Evolutionary conservation across 2,113 vertebrate genomes (phyloP), one percentile per base, ranked within the genome.

Genomic region (Chlorodrepanis virens): DNA sequence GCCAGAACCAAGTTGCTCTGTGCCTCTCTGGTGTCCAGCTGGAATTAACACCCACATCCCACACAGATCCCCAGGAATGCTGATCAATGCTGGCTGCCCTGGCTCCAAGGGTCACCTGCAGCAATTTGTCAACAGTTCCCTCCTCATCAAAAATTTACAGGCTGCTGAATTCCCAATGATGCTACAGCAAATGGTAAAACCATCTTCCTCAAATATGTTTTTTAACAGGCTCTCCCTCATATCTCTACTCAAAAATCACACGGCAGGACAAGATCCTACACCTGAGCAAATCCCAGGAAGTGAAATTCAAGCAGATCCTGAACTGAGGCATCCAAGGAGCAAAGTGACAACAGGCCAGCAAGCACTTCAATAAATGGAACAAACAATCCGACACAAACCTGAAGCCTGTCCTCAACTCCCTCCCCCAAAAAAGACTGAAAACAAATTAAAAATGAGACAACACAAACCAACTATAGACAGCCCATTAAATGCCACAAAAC

Each of bases 51-150:
- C 7, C 57, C 70, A 23, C 5, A 6, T 63, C 81, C 86, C 0
- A 0, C 28, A 11, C 1, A 4, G 31, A 90, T 15, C 16, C 27
- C 85, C 25, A 3, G 2, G 2, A 76, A 72, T 5, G 31, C 40
- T 31, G 54, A 53, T 6, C 27, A 16, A 33, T 4, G 1, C 31
- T 16, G 44, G 2, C 61, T 56, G 71, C 87, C 60, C 76, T 27
- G 25, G 60, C 65, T 91, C 53, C 22, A 0, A 68, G 76, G 65
- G 80, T 84, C 69, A 90, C 88, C 90, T 40, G 33, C 78, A 92
- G 61, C 89, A 57, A 92, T 87, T 65, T 92, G 86, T 87, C 76
- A 74, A 57, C 33, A 79, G 80, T 2, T 92, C 49, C 70, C 35
- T 60, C 56, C 22, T 52, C 87, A 87, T 84, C 37, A 82, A 82